Conservation (phyloP, 2,888 invertebrate species). For the Venusia cambrica region DNA sequence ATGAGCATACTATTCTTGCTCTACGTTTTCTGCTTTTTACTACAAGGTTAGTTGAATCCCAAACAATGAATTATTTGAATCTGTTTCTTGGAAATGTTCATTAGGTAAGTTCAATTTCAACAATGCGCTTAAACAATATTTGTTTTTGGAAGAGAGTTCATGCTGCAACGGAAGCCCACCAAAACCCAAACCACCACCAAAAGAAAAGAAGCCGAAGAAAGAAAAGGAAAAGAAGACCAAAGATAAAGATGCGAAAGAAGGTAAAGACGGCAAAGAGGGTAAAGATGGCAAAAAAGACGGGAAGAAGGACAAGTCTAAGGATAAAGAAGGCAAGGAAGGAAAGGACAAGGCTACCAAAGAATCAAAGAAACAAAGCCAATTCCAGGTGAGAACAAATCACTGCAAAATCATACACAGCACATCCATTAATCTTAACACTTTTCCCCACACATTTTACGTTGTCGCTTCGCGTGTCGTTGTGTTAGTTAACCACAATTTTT, state of each 20-base stretch:
- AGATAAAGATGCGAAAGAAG: constrained; percentile 81
- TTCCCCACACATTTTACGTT: constrained; percentile 41
- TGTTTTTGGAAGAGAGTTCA: constrained; percentile 84
- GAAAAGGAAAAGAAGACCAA: constrained; percentile 84
- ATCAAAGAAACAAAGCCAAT: constrained; percentile 83
- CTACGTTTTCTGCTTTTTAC: constrained; percentile 96
- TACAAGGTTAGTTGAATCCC: constrained; percentile 84
- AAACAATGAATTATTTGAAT: background rate
- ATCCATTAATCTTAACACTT: constrained; percentile 60
- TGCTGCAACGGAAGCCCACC: constrained; percentile 89
- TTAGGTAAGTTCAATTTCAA: too few species aligned
- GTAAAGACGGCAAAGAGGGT: constrained; percentile 69
- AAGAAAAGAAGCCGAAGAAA: constrained; percentile 86
- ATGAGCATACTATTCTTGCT: constrained; percentile 95
- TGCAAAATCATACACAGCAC: constrained; percentile 57
- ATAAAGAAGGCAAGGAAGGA: constrained; percentile 80
- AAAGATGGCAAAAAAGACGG: constrained; percentile 79
- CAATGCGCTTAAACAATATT: background rate
- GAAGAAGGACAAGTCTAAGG: constrained; percentile 82
- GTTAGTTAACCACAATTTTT: constrained; percentile 58
- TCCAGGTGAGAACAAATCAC: constrained; percentile 77
- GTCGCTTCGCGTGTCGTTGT: constrained; percentile 67
- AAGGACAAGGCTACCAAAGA: constrained; percentile 82
- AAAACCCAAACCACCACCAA: constrained; percentile 83
- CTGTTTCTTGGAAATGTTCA: too few species aligned